Conservation (phyloP, 2,888 invertebrate species). For the Spisula solida region DNA sequence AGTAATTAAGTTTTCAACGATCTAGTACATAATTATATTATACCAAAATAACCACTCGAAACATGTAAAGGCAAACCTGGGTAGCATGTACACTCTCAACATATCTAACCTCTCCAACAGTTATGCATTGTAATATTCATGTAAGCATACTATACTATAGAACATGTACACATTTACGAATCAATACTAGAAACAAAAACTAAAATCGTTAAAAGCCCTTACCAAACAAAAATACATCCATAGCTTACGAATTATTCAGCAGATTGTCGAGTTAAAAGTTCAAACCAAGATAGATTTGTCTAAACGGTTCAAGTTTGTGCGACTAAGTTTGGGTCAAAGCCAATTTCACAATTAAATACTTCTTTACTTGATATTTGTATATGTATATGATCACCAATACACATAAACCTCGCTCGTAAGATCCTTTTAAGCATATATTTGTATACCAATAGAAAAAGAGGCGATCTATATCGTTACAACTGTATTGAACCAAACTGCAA, state of each 20-base stretch:
- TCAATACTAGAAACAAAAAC: not conserved
- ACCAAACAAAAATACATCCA: slow-evolving; percentile 1
- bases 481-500: not conserved
- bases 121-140: not conserved
- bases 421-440: not conserved
- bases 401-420: not conserved
- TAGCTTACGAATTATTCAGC: not conserved
- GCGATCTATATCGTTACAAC: not conserved
- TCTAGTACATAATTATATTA: not conserved
- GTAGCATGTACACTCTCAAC: not conserved
- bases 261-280: not conserved
- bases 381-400: not conserved
- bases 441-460: not conserved
- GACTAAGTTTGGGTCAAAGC: not conserved
- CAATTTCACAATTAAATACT: not conserved
- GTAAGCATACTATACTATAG: not conserved
- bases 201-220: not conserved
- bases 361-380: not conserved
- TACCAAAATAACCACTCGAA: not conserved
- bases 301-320: not conserved
- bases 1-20: too few species aligned
- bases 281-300: not conserved
- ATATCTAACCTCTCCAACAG: not conserved
- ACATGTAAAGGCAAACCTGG: not conserved
- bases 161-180: not conserved